Evolutionary conservation across 2,113 vertebrate species (phyloP), one percentile per base, ranked within the genome.

Genomic region (Cryptomyrus ogoouensis): DNA sequence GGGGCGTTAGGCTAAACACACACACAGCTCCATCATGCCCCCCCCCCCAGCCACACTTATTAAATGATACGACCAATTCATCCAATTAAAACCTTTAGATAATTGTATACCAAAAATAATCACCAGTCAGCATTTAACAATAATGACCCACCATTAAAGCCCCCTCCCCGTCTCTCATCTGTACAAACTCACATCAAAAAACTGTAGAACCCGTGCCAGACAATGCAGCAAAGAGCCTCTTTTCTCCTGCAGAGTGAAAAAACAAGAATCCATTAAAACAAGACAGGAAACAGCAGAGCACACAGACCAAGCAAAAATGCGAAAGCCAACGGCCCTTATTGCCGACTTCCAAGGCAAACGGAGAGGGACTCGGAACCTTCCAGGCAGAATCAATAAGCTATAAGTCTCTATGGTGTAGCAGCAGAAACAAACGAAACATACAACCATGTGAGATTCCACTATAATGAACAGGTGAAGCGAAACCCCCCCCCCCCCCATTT

Each of bases 211-310:
- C 93, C 97, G 96, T 49, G 97, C 98, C 95, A 99, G 90, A 91
- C 97, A 99, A 91, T 99, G 95, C 85, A 98, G 95, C 92, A 99
- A 94, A 24, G 97, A 96, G 0, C 97, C 98, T 91, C 94, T 97
- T 50, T 96, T 97, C 90, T 96, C 94, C 98, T 96, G 89, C 15
- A 90, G 62, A 83, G 39, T 86, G 31, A 58, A 83, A n/a, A 91
- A 24, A 53, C 89, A 56, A 90, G 27, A 62, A 42, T 4, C 35
- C 19, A 49, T 52, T 52, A 83, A 83, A 39, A 62, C 31, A 66
- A 24, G 17, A 12, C 17, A 89, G 17, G 31, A 89, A 15, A 62
- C 31, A 88, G 19, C 80, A 35, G 74, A 49, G 17, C 44, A 42
- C 1, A 27, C 50, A 39, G 50, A 88, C 19, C 24, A 62, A 62